Evolutionary conservation across 2,888 invertebrate species (phyloP), one percentile per base, ranked within the genome.

Genomic region (Eristalis arbustorum): DNA sequence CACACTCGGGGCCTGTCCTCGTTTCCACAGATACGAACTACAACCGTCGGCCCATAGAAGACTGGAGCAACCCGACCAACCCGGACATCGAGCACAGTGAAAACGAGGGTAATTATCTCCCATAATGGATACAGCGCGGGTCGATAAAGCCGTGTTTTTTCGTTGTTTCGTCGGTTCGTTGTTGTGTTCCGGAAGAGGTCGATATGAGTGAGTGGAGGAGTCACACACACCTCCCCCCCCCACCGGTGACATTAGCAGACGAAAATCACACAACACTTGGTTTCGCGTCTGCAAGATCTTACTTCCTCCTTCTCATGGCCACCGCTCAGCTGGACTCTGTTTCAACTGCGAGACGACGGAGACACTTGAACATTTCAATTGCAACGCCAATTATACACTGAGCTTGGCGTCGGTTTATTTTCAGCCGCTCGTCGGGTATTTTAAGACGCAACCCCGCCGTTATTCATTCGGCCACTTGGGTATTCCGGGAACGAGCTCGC

Each of bases 261-360:
- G 18, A 49, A 49, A 49, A 49, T 49, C 49, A 49, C 49, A 49
- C 18, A 49, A 8, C 18, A 49, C 49, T 49, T 18, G 49, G 18
- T 37, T 13, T 13, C 2, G 18, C 1, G 18, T 49, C 49, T 3
- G 18, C 18, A 57, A 25, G 22, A 64, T 57, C 66, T 80, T 85
- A 85, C 85, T 81, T 85, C 81, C 69, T 81, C 59, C 64, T 40
- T 77, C 68, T 69, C 77, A 81, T 77, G 67, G 72, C 72, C 18
- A 49, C 31, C 18, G 18, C 18, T 49, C n/a, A 2, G 6, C 31
- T 31, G 8, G 8, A 18, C 0, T 3, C 13, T 37, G 18, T 8
- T 18, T 18, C n/a, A 42, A 8, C 49, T 5, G 42, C 49, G n/a
- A 8, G 31, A 49, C 18, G 18, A 49, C n/a, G n/a, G 49, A 1